Base-by-base conservation (phyloP, 1,140 invertebrate species). In the Harpegnathos saltator region DNA sequence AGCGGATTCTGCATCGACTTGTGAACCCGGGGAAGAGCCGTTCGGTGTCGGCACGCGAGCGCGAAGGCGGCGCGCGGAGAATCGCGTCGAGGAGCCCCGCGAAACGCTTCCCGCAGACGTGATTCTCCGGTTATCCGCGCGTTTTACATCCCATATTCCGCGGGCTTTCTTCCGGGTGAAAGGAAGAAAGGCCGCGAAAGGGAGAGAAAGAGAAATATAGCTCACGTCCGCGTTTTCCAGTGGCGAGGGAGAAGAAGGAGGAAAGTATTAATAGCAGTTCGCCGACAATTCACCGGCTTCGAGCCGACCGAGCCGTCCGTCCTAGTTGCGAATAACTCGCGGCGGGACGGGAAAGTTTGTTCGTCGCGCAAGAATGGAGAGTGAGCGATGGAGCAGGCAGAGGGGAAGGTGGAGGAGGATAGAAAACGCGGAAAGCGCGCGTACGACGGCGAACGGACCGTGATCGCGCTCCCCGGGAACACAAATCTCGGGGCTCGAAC, bases 291-390 rank as follows among this genome's bases (percentile, higher is more conserved):
- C 15, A 56, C 15, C 56, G 69, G 56, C 66, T 82, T 74, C 59
- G 69, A 74, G 68, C 19, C 58, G 69, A 73, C 69, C 69, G 78
- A 74, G 68, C 19, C 58, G 69, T 82, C 69, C 69, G 78, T 74
- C 14, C 19, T 44, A 73, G 44, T 74, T 52, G 58, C 78, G 19
- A 74, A 14, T 24, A 54, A 74, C 29, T 62, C 29, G 38, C 38
- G 69, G 56, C 19, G 44, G 19, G 22, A 3, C 52, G 22, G 54
- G 50, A 58, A 80, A 80, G 65, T 80, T 77, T 80, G 69, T 44
- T 80, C 52, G 38, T 80, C 52, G 11, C 14, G 5, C 17, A 69
- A 69, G 29, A 78, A 66, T 66, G 22, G 24, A 44, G 29, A 5
- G 5, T 33, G 5, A 44, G 38, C 7, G 38, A 9, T 9, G 38